Base-by-base conservation (phyloP, 64 coral and sea anemone genomes). In the Porites lutea region DNA sequence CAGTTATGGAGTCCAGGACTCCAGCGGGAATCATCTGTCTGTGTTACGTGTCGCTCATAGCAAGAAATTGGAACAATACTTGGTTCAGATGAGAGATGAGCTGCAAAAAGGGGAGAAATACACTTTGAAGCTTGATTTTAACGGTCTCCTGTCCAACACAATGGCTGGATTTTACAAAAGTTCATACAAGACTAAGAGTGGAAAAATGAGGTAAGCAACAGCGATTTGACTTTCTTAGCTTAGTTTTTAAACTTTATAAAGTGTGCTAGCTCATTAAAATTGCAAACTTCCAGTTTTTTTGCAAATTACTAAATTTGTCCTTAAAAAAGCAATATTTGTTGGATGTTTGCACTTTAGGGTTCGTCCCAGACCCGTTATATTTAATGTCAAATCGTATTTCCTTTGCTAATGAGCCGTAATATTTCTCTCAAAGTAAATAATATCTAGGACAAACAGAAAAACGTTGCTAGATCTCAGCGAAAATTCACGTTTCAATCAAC, bases 131-230 rank as follows among this genome's bases (percentile, higher is more conserved):
- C 75, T 99, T 45, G 52, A 71, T 27, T 99, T 99, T 74, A 91
- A 83, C 18, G 97, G 97, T 13, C 59, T 86, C 1, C 53, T 99
- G n/a, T 91, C 94, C 6, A 71, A 94, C 14, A 99, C 90, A 89
- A 94, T 99, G 91, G 88, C 94, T 19, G 97, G 97, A 62, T 99
- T 99, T 89, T 99, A 99, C 82, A 99, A 90, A 45, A 99, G 97
- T 51, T 99, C 97, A 0, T 99, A 99, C 83, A 96, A 94, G 70
- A 99, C 97, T 4, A 96, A 92, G 48, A 53, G 22, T 18, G 94
- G 97, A 45, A 72, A 95, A 89, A 86, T 74, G 1, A 94, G 92
- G 95, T 97, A 94, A 37, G 73, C 11, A 13, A 0, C 11, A 52
- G 2, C 5, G 5, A 20, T 6, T 21, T 7, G 5, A n/a, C 9